Evolutionary conservation across 1,140 invertebrate genomes (phyloP).

Genomic region (Mylabris phalerata): DNA sequence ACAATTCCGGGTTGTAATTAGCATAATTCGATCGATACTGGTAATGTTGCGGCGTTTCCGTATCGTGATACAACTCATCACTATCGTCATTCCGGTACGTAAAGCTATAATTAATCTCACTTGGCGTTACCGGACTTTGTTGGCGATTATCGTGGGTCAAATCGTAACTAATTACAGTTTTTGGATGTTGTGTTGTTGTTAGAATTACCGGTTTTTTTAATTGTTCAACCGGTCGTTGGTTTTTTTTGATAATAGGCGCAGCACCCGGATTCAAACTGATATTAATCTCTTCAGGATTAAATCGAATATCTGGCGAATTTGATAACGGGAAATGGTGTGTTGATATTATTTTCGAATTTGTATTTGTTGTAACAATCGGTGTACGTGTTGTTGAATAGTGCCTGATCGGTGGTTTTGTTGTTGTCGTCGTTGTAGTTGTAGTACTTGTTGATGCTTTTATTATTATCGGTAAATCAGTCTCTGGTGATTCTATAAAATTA

Average conservation of each 20-base stretch:
- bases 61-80: conserved; percentile 16
- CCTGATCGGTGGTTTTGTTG: conserved; percentile 10
- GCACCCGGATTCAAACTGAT: conserved; percentile 35
- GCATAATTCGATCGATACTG: conserved; percentile 9
- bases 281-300: conserved; percentile 40
- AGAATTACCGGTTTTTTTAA: conserved; percentile 8
- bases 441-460: conserved; percentile 33
- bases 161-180: conserved; percentile 10
- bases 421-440: conserved; percentile 32
- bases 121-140: conserved; percentile 15
- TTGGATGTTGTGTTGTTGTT: conserved; percentile 14
- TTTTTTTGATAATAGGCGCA: conserved; percentile 33
- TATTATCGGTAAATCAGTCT: conserved; percentile 33
- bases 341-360: conserved; percentile 22
- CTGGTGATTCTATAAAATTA: conserved; percentile 26
- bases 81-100: conserved; percentile 21
- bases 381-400: conserved; percentile 8
- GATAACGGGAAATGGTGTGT: conserved; percentile 31
- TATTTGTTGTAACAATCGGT: conserved; percentile 28
- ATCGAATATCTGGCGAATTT: conserved; percentile 35
- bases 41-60: conserved; percentile 15
- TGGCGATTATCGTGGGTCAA: background rate
- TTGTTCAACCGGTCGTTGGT: conserved; percentile 23
- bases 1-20: conserved; percentile 1
- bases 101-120: conserved; percentile 26